These are phyloP conservation scores for Sycophaga agraensis DNA, from an alignment of 1,140 invertebrate species.

Conservation along the genomic window DNA sequence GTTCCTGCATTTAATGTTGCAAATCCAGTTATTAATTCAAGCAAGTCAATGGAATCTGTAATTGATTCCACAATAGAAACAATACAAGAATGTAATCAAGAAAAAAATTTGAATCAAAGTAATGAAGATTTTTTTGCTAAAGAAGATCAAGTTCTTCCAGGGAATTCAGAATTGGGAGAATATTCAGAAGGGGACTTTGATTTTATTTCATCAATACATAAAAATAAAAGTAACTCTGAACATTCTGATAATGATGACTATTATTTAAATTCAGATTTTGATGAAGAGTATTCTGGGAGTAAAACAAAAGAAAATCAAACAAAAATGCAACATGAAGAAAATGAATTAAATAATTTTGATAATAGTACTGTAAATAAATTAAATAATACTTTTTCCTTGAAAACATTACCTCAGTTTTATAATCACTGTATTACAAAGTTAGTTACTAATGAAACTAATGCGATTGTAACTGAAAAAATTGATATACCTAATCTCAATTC, in stretches of 20 bases:
- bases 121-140: not conserved
- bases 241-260: not conserved
- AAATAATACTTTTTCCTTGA: not conserved
- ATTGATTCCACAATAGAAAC: not conserved
- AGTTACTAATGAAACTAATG: not conserved
- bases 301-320: not conserved
- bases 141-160: constrained; percentile 11
- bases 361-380: not conserved
- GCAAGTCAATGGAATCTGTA: not conserved
- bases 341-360: too few relatives aligned
- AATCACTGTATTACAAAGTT: not conserved
- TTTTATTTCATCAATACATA: not conserved
- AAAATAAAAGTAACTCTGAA: not conserved
- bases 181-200: constrained; percentile 11
- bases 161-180: not conserved
- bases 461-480: not conserved
- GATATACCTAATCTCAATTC: not conserved
- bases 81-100: too few relatives aligned
- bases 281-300: not conserved
- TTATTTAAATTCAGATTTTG: not conserved
- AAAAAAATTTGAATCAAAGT: not conserved
- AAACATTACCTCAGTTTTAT: not conserved
- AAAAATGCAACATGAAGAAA: not conserved
- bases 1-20: not conserved
- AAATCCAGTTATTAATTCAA: not conserved